Percentiles rank a stretch among this genome's conserved stretches.
Conservation (phyloP, 2,113 vertebrate species). For the Podarcis cretensis region DNA sequence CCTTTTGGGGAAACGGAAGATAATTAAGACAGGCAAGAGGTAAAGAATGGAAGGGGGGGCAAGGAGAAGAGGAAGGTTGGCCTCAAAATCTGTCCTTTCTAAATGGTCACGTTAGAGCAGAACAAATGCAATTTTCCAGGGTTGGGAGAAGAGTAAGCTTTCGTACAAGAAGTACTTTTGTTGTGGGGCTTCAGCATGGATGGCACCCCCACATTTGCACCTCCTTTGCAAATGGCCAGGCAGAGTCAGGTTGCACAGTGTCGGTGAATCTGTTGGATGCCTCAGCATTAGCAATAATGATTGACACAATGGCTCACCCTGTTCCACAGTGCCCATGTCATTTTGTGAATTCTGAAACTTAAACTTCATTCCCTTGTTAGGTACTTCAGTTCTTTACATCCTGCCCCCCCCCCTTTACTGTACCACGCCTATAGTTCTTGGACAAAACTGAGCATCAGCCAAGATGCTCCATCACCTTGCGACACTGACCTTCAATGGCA, state of each 20-base stretch:
- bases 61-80: too few species aligned
- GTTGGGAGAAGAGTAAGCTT: neutral
- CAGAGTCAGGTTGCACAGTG: too few species aligned
- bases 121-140: neutral
- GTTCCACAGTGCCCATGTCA: too few species aligned
- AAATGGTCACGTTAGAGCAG: neutral
- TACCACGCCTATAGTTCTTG: neutral
- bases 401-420: neutral
- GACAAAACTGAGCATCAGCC: neutral
- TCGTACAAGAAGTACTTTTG: neutral
- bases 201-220: neutral
- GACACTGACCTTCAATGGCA: constrained; percentile 72
- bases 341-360: neutral
- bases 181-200: neutral
- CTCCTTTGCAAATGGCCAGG: neutral
- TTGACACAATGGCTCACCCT: too few species aligned
- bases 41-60: neutral
- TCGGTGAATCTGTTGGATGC: neutral
- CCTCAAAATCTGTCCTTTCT: neutral
- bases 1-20: neutral
- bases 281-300: neutral
- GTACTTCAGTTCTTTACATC: neutral
- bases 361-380: neutral
- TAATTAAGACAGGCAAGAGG: neutral
- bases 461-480: too few species aligned